Base-by-base conservation (phyloP, 2,113 vertebrate species). In the Macroglossus sobrinus region DNA sequence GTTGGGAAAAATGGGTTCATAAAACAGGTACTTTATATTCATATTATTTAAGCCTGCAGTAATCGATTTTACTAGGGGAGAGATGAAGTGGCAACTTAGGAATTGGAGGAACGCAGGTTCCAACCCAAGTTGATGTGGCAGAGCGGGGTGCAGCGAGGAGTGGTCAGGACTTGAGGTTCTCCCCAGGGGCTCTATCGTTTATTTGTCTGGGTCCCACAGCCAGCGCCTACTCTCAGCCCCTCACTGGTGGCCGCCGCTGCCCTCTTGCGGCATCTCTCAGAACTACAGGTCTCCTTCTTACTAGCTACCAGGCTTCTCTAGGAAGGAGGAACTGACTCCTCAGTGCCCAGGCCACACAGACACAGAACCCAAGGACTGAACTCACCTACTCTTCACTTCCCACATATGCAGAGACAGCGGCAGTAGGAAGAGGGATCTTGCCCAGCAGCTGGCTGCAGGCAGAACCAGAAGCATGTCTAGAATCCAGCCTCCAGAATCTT, bases 51-150 rank as follows among this genome's bases (percentile, higher is more conserved):
- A 71, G 22, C 26, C n/a, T 55, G 33, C 81, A 64, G 55, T 4
- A 33, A 71, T n/a, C 7, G 22, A 22, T 91, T 76, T 59, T 61
- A 12, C 43, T 5, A 5, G 24, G 14, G 47, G 2, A 4, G 3
- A 12, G 19, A 61, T 33, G n/a, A 33, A 53, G 11, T 24, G n/a
- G 15, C 13, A 28, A 18, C 57, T 24, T 22, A 4, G 13, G 30
- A 9, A 55, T 1, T 1, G 5, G 43, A 55, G 40, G 33, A 1
- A 3, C 11, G 16, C 0, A 4, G 50, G 16, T 7, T 90, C 7
- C 5, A 81, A 35, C 14, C 13, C 3, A 1, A 0, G 10, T 0
- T 0, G 5, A 5, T 3, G 0, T 1, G 21, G 22, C 9, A 7
- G 50, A 4, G 50, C 43, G 43, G 14, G 55, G 55, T 21, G 55